A percentile compares a stretch with the other conserved stretches of the same genome.
phyloP scores from a whole-genome alignment of 2,113 vertebrate genomes.

The Ardeotis arabs region DNA sequence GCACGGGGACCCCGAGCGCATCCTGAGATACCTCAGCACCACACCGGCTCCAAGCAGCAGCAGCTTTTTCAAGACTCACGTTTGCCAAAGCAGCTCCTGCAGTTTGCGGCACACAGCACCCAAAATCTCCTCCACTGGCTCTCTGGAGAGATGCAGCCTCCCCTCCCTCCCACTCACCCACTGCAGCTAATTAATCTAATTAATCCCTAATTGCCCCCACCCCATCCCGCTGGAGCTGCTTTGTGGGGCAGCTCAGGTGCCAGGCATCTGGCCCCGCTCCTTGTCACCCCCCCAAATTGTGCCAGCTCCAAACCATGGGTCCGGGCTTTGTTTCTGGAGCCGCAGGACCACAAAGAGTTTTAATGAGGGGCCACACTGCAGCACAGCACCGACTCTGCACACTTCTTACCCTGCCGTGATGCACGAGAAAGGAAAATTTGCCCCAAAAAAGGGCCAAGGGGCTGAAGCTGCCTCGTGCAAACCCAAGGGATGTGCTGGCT shows the following conservation, averaged over 20 bases:
- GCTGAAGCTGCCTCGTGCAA: background rate
- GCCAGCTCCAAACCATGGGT: background rate
- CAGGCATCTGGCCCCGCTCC: background rate
- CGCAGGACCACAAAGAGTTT: too few relatives aligned
- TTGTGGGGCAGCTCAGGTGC: background rate
- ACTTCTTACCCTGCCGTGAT: background rate
- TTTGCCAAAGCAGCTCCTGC: background rate
- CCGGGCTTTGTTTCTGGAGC: background rate
- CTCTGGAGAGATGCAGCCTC: background rate
- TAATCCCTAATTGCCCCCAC: conserved; percentile 39
- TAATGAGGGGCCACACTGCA: background rate
- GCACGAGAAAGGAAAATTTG: background rate
- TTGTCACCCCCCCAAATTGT: background rate
- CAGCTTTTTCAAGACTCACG: background rate
- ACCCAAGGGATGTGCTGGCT: background rate
- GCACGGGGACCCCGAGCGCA: fast-evolving
- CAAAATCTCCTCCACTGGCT: fast-evolving
- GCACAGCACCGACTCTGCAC: fast-evolving
- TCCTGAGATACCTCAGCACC: background rate
- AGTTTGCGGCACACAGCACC: background rate
- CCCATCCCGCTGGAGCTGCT: background rate
- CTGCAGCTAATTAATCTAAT: conserved; percentile 41
- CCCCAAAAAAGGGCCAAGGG: background rate
- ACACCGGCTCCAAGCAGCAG: fast-evolving
- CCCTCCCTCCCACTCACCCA: background rate